Conservation (phyloP, 1,140 invertebrate species). For the Dufourea novaeangliae region DNA sequence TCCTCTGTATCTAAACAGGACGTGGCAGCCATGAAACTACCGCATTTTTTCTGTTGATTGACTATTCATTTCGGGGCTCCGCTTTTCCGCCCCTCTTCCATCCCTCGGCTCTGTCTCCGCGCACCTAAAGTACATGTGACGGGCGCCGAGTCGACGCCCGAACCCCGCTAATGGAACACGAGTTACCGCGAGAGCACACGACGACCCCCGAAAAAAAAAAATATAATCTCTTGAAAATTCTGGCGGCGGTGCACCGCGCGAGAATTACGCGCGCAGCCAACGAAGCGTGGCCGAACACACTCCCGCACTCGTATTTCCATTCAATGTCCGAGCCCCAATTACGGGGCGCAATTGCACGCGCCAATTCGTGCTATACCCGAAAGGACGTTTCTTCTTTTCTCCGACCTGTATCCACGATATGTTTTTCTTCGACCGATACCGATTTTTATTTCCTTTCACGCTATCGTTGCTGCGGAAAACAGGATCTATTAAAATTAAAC, state of each 20-base stretch:
- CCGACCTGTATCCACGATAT: neutral
- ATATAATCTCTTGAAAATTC: conserved; percentile 62
- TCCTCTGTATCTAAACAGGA: conserved; percentile 9
- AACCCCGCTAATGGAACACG: conserved; percentile 51
- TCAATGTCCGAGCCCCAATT: conserved; percentile 57
- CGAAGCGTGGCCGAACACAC: conserved; percentile 48
- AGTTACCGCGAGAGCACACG: conserved; percentile 32
- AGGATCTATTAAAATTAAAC: too few relatives aligned
- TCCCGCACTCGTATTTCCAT: conserved; percentile 51
- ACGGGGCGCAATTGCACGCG: conserved; percentile 55
- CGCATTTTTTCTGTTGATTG: conserved; percentile 67
- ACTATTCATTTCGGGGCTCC: conserved; percentile 60
- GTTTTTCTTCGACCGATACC: neutral
- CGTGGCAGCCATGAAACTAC: conserved; percentile 37
- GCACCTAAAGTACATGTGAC: conserved; percentile 37
- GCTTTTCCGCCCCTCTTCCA: neutral
- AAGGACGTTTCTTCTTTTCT: conserved; percentile 19
- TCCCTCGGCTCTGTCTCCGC: conserved; percentile 1
- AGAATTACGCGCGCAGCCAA: conserved; percentile 57
- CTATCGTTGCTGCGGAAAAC: too few relatives aligned
- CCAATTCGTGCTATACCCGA: conserved; percentile 32
- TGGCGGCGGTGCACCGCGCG: conserved; percentile 39
- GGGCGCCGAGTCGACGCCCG: conserved; percentile 20
- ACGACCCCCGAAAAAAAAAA: conserved; percentile 48
- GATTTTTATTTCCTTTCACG: neutral